Evolutionary conservation across 2,113 vertebrate genomes (phyloP), one percentile per base, ranked within the genome.

Genomic region (Chionomys nivalis): DNA sequence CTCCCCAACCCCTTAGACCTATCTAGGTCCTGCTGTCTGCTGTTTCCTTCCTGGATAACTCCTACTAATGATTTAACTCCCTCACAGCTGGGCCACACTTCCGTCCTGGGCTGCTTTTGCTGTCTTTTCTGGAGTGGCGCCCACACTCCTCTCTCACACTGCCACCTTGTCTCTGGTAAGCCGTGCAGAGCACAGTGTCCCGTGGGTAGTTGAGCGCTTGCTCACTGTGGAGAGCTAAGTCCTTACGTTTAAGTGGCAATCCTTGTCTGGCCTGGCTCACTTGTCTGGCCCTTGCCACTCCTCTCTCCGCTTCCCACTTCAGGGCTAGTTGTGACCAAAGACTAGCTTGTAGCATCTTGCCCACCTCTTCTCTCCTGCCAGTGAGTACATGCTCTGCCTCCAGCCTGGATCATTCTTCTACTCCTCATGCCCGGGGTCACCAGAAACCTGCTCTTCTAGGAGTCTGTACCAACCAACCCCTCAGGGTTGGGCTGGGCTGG

Each of bases 401-500:
- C 75, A 93, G 87, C 83, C 81, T 49, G 82, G 66, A 78, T 86
- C 87, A 33, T 82, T 52, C 65, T 61, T 58, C 49, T 39, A 39
- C 76, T 85, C 1, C 77, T 86, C 1, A 44, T 44, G 47, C 86
- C 73, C 65, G 16, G 58, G 47, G 23, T 52, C 72, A 28, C 14
- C 39, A 63, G 87, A 68, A 61, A 61, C 7, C 36, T 66, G 82
- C 36, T 94, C 77, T 55, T 72, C 31, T 63, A 19, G 73, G 55
- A 75, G 12, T 61, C 70, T 94, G 63, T 73, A n/a, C 42, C 42
- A 44, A n/a, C 42, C n/a, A 44, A 39, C 63, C 28, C 44, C 10
- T 2, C 77, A 36, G 0, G 6, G 47, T 76, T 66, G 58, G 26
- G 58, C 52, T 83, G 58, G 21, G 49, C 61, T 79, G 83, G 61